Base-by-base conservation (phyloP, 2,888 invertebrate species). In the Alviniconcha strummeri region DNA sequence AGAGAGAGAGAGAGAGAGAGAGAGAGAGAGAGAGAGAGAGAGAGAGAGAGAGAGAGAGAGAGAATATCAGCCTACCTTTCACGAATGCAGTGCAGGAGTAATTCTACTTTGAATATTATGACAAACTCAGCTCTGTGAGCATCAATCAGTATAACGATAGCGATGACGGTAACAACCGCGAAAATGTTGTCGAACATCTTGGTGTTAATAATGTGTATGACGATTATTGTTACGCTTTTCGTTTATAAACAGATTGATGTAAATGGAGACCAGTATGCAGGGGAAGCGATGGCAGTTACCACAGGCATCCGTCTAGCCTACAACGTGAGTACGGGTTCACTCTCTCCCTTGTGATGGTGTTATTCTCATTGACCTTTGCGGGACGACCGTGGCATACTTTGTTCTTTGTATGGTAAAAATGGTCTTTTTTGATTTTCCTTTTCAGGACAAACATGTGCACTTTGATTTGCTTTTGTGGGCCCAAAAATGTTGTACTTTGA, bases 271-370 rank as follows among this genome's bases (percentile, higher is more conserved):
- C 13, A 15, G 55, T 83, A 80, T 64, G 77, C 83, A 13, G 81
- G 81, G 36, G 36, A 81, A 9, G 84, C 84, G n/a, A 86, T 86
- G 5, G 67, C 86, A 17, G 80, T 77, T 60, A 84, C 83, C 36
- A 86, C 83, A 11, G 86, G 86, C 54, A 79, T 86, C 60, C 72
- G 84, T 1, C 55, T 86, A 57, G 83, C 80, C 54, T 84, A 81
- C 52, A 81, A 81, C 52, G 81, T 81, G 60, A 74, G 72, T 57
- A 19, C 36, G 54, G 15, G 15, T 36, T 4, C 17, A 54, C 13
- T 71, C 71, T 36, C 36, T 36, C 3, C 36, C 36, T 36, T 36
- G 36, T 36, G 36, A 36, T 36, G 0, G 0, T 36, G 36, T 36
- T 36, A 36, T 3, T 36, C 36, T 36, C 1, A 36, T 3, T 36